Evolutionary conservation across 2,888 invertebrate species (phyloP).

Genomic region (Leptopterna dolabrata): DNA sequence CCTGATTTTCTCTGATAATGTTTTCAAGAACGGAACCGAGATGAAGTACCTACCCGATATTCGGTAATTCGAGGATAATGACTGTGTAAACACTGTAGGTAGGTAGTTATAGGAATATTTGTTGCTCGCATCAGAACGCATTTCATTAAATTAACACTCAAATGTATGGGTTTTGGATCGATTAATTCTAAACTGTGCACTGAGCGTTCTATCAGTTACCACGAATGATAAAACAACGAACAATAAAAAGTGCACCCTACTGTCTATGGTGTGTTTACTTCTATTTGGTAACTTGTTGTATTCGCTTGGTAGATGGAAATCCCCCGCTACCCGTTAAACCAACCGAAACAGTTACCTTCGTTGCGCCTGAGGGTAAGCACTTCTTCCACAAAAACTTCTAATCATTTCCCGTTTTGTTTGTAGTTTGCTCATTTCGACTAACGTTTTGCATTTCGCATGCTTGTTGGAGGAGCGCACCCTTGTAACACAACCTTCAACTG

Average conservation of each 20-base stretch:
- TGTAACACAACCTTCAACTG: constrained; percentile 17
- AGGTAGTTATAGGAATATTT: too few species aligned
- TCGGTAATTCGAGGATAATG: too few species aligned
- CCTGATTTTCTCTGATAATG: too few species aligned
- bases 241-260: constrained; percentile 55
- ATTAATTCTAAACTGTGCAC: not conserved
- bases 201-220: not conserved
- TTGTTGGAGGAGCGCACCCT: not conserved
- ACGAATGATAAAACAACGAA: not conserved
- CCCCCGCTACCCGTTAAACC: constrained; percentile 53
- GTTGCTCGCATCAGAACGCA: not conserved
- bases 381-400: constrained; percentile 36
- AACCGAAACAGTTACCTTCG: constrained; percentile 55
- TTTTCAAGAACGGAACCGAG: too few species aligned
- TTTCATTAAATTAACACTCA: not conserved
- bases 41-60: too few species aligned
- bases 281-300: constrained; percentile 58
- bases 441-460: constrained; percentile 31
- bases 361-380: constrained; percentile 61
- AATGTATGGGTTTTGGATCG: not conserved
- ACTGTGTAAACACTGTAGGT: too few species aligned
- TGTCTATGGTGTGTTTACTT: constrained; percentile 55
- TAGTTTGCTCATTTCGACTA: not conserved
- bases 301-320: constrained; percentile 60
- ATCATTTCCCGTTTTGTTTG: constrained; percentile 22